Evolutionary conservation across 2,888 invertebrate species (phyloP), one percentile per base, ranked within the genome.

Genomic region (Parnassius mnemosyne): DNA sequence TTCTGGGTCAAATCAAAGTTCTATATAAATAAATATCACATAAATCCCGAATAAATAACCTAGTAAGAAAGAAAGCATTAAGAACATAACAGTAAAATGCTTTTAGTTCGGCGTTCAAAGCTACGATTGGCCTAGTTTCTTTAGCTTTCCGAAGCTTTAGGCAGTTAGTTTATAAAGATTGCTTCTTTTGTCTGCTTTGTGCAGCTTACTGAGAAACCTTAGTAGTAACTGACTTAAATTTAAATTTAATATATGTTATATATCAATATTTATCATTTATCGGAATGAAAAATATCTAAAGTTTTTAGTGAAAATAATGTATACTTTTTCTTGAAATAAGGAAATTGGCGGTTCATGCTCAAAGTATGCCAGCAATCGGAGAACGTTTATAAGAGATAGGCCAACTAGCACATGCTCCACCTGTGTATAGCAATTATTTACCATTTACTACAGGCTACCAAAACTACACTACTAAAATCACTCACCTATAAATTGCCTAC

Each of bases 101-200:
- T 59, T 59, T 59, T 49, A 59, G 53, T 59, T 59, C 13, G n/a
- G 25, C 41, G 34, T 53, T 53, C 47, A 25, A 52, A 59, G 46
- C 59, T 16, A 47, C 53, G 59, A 49, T 49, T 53, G 53, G 53
- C 59, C 59, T 10, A 47, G n/a, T 10, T 53, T 53, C 42, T 42
- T 42, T 16, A 42, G 16, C 53, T 47, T 47, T 47, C 47, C 47
- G 13, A 13, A n/a, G 47, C 16, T 13, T 47, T 13, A 47, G 47
- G 2, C n/a, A 47, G 16, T 13, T 16, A 47, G 47, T 47, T 47
- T 46, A n/a, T 11, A 46, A n/a, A n/a, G 46, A 46, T 46, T 46
- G 46, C n/a, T 46, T 46, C 10, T 46, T 46, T 46, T 46, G n/a
- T 46, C 46, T 46, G 46, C 46, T n/a, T 46, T 46, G 46, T n/a